Conservation (phyloP, 2,797 vertebrate genomes). For the Cossypha caffra region DNA sequence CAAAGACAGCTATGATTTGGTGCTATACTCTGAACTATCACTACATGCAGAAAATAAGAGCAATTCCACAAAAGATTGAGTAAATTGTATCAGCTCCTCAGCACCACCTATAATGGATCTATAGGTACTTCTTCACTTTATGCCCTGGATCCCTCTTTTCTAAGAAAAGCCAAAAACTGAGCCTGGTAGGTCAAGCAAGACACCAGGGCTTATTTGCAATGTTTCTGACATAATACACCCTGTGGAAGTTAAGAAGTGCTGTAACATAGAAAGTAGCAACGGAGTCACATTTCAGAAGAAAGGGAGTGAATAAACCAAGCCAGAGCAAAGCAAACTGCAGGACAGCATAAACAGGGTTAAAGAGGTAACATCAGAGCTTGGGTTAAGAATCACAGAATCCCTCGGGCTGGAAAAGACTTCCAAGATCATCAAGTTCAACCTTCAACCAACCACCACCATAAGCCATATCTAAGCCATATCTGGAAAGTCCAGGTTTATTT, state of each 20-base stretch:
- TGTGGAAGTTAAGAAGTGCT: neutral
- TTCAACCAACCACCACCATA: accelerated
- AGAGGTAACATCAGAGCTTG: neutral
- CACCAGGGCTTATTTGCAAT: neutral
- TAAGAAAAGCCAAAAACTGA: neutral
- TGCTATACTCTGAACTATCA: neutral
- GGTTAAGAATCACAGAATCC: neutral
- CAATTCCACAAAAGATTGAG: neutral
- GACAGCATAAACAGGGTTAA: neutral
- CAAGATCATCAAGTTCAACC: neutral
- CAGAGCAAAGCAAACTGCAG: neutral
- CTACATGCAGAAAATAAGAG: neutral
- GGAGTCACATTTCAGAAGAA: neutral
- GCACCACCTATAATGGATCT: neutral
- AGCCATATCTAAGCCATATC: too few species aligned
- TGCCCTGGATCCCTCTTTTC: neutral
- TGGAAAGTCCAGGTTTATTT: neutral
- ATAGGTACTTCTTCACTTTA: neutral
- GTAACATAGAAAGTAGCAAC: neutral
- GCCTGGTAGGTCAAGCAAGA: neutral
- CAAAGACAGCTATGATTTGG: neutral
- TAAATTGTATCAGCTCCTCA: neutral
- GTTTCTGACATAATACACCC: neutral
- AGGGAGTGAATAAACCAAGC: neutral
- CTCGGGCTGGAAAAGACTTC: neutral